phyloP scores from a whole-genome alignment of 2,797 vertebrate genomes.

The Oreochromis grahami region DNA sequence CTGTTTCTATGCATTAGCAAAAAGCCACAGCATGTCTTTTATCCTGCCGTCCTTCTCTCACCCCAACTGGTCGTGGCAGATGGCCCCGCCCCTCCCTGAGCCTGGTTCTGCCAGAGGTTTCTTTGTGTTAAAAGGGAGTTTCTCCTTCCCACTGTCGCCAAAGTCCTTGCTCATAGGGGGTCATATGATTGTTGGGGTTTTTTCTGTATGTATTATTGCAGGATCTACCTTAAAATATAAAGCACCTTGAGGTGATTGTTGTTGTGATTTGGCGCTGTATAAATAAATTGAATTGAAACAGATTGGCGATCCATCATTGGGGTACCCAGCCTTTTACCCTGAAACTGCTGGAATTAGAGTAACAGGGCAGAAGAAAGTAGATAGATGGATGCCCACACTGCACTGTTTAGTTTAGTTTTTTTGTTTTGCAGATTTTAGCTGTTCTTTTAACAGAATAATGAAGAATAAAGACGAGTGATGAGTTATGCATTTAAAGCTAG shows the following conservation, averaged over 20 bases:
- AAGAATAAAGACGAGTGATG: not conserved
- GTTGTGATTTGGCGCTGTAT: not conserved
- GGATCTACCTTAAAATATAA: not conserved
- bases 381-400: not conserved
- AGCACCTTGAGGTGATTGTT: not conserved
- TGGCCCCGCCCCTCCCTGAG: not conserved
- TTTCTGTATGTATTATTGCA: not conserved
- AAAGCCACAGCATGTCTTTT: not conserved
- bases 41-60: not conserved
- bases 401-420: not conserved
- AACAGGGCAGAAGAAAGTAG: not conserved
- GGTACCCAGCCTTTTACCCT: not conserved
- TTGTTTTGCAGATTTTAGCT: not conserved
- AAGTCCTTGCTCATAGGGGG: accelerated
- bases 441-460: not conserved
- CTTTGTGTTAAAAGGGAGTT: not conserved
- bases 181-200: accelerated
- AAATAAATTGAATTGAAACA: not conserved
- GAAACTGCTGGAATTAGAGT: not conserved
- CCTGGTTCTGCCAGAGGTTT: not conserved
- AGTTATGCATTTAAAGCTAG: not conserved
- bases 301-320: not conserved
- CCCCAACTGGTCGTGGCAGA: accelerated
- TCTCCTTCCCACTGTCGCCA: not conserved
- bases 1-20: not conserved